Percentiles rank a stretch among this genome's conserved stretches.
phyloP scores from a whole-genome alignment of 2,888 invertebrate species.

The Operophtera brumata region DNA sequence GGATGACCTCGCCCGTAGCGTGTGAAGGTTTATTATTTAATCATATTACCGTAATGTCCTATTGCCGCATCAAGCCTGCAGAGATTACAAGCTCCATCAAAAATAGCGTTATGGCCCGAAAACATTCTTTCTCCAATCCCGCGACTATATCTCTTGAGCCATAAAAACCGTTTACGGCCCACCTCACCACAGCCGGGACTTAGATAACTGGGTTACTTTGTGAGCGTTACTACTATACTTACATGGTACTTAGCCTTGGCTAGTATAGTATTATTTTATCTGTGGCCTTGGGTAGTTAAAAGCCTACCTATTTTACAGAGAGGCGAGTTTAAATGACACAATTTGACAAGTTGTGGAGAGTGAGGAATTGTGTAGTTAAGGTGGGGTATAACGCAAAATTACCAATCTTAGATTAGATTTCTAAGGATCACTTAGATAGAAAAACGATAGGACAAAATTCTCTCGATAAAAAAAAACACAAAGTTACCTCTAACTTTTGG shows the following conservation, averaged over 20 bases:
- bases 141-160: slow-evolving; percentile 11
- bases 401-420: too few relatives aligned
- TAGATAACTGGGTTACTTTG: slow-evolving; percentile 6
- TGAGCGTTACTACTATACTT: not conserved
- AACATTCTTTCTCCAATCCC: slow-evolving; percentile 10
- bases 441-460: too few relatives aligned
- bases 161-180: slow-evolving; percentile 21
- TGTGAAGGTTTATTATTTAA: slow-evolving; percentile 3
- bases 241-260: not conserved
- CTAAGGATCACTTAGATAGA: too few relatives aligned
- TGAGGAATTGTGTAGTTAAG: too few relatives aligned
- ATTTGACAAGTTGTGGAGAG: not conserved
- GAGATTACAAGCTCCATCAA: slow-evolving; percentile 20
- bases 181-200: slow-evolving; percentile 1
- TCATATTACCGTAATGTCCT: not conserved
- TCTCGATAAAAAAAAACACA: too few relatives aligned
- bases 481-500: too few relatives aligned
- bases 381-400: too few relatives aligned
- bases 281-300: too few relatives aligned
- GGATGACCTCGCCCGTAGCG: too few relatives aligned
- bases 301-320: not conserved
- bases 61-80: slow-evolving; percentile 4
- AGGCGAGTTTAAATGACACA: not conserved
- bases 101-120: slow-evolving; percentile 8
- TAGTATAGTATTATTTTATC: too few relatives aligned